Evolutionary conservation across 1,140 invertebrate species (phyloP), one percentile per base, ranked within the genome.

Genomic region (Lysiphlebus fabarum): DNA sequence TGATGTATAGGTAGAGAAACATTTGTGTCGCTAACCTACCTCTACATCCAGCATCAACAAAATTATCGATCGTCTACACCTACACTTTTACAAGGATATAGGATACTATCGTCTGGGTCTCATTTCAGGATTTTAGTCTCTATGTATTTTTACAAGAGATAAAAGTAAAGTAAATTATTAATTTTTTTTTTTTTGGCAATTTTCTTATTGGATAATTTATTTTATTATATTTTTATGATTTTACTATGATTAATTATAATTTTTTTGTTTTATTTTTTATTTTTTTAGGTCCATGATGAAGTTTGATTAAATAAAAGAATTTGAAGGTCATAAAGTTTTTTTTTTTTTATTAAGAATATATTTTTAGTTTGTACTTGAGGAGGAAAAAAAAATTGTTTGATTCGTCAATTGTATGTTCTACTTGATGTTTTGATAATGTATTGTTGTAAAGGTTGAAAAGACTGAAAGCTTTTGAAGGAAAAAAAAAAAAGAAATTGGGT

Each of bases 21-120:
- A 53, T 36, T 40, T 43, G 47, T 42, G 48, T 44, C 41, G 51
- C 62, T 59, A 59, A 63, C 62, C 62, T 63, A 55, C 56, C 61
- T 58, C 62, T 60, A 60, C 14, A 50, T 59, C 45, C 33, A 37
- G 49, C 51, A 49, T 48, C 43, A 34, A 47, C 54, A 40, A 56
- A 56, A 63, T 63, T 63, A 63, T 63, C 55, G 62, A 63, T 56
- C 62, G 62, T 14, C 54, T 50, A 44, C 47, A 44, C 36, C 42
- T 49, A 17, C 44, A n/a, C 44, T 40, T 40, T 42, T 44, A 49
- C 54, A 56, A 45, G 53, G 42, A 49, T 40, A 45, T 11, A 41
- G 17, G n/a, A 7, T 45, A 34, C 53, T 43, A 14, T 44, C 43
- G 53, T 26, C 48, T 45, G 42, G 50, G 41, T 14, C 38, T 8